Conservation (phyloP, 2,113 vertebrate genomes). For the Psammodynastes pulverulentus region DNA sequence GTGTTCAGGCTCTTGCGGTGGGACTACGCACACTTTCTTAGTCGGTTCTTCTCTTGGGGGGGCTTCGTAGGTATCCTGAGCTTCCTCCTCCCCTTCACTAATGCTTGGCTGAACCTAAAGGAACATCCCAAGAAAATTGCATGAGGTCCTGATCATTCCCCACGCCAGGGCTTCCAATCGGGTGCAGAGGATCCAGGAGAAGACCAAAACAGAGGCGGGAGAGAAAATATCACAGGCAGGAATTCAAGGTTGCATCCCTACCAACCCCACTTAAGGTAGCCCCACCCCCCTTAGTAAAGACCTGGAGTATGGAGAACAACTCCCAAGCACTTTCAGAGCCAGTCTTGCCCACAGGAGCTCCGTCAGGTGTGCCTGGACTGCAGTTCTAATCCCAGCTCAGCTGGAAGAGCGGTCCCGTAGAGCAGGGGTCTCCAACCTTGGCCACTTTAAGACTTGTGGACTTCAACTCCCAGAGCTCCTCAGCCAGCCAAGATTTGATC, state of each 20-base stretch:
- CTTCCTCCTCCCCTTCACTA: not conserved
- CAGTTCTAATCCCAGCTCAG: not conserved
- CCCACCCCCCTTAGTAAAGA: not conserved
- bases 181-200: no score
- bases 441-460: no score
- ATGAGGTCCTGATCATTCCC: no score
- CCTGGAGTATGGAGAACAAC: not conserved
- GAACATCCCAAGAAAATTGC: not conserved
- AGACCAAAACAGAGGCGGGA: no score
- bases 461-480: no score
- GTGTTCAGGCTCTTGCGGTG: not conserved
- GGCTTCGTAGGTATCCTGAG: constrained; percentile 42
- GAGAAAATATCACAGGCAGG: no score
- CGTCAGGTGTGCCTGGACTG: not conserved
- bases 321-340: not conserved
- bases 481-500: no score
- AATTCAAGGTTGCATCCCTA: not conserved
- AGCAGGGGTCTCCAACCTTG: no score
- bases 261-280: not conserved
- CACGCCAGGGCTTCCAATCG: not conserved
- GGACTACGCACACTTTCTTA: not conserved
- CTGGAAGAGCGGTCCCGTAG: not conserved
- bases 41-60: constrained; percentile 42
- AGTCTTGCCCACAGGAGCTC: not conserved
- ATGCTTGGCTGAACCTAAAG: not conserved